Conservation (phyloP, 2,888 invertebrate genomes). For the Latheticus oryzae region DNA sequence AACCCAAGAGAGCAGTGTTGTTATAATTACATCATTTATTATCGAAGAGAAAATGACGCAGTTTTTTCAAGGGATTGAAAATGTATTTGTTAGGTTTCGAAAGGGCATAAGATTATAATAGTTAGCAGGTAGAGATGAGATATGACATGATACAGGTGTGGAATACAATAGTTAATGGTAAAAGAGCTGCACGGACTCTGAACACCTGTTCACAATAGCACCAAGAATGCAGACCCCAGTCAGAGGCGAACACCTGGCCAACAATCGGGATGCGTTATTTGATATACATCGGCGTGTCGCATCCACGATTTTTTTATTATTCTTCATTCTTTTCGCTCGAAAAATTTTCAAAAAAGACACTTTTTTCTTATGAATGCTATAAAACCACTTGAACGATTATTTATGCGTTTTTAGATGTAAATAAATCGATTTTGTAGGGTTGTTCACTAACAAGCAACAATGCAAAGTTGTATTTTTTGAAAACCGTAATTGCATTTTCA, state of each 20-base stretch:
- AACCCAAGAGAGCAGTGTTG: conserved; percentile 19
- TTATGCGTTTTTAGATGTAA: too few relatives aligned
- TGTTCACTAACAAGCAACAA: too few relatives aligned
- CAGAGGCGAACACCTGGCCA: conserved; percentile 60
- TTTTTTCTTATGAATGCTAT: too few relatives aligned
- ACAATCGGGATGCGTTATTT: conserved; percentile 44
- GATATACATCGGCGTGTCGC: conserved; percentile 38
- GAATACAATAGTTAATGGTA: conserved; percentile 55
- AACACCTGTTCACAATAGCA: conserved; percentile 61
- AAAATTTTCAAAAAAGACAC: too few relatives aligned
- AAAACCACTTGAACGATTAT: too few relatives aligned
- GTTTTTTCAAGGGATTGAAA: conserved; percentile 10
- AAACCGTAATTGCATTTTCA: too few relatives aligned
- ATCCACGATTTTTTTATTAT: too few relatives aligned
- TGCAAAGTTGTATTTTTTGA: too few relatives aligned
- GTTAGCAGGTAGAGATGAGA: conserved; percentile 60
- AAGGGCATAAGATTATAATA: conserved; percentile 45
- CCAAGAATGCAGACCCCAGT: conserved; percentile 60
- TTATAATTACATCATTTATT: conserved; percentile 25
- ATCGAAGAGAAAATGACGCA: conserved; percentile 26
- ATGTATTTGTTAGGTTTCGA: conserved; percentile 27
- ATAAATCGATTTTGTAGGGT: too few relatives aligned
- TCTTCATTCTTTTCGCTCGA: too few relatives aligned
- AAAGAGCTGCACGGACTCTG: conserved; percentile 47
- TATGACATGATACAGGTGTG: conserved; percentile 64